Conservation (phyloP, 2,797 vertebrate species). For the Fratercula arctica region DNA sequence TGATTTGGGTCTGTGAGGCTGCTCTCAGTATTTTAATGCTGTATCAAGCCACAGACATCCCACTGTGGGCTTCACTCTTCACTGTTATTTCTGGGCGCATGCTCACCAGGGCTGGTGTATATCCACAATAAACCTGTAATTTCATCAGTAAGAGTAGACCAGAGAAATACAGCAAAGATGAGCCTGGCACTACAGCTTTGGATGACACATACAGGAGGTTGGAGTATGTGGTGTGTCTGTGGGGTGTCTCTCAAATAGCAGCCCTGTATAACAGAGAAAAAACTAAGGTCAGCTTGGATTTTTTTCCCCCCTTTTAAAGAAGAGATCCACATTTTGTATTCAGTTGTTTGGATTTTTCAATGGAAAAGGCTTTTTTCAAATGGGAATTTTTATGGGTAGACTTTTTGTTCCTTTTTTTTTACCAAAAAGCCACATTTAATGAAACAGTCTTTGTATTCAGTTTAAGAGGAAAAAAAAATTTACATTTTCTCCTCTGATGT, state of each 20-base stretch:
- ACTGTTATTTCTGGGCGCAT: neutral
- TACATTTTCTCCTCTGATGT: slow-evolving; percentile 18
- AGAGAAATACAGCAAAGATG: neutral
- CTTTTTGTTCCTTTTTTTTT: slow-evolving; percentile 29
- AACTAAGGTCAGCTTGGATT: neutral
- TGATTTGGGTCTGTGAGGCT: neutral
- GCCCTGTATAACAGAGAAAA: neutral
- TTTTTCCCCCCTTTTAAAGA: neutral
- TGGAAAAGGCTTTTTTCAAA: neutral
- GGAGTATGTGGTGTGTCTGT: neutral
- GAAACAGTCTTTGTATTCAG: slow-evolving; percentile 34
- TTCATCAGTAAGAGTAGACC: neutral
- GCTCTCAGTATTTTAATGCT: neutral
- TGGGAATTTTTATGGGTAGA: slow-evolving; percentile 28
- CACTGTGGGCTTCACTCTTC: neutral
- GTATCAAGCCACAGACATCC: neutral
- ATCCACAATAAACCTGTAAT: slow-evolving; percentile 41
- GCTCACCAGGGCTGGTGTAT: neutral
- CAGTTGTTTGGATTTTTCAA: neutral
- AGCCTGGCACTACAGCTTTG: neutral
- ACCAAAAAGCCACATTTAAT: slow-evolving; percentile 46
- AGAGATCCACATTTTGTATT: neutral
- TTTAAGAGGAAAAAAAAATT: neutral
- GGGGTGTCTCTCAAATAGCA: neutral
- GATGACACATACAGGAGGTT: neutral